Evolutionary conservation across 2,888 invertebrate species (phyloP).

Genomic region (Leptinotarsa tumamoca): DNA sequence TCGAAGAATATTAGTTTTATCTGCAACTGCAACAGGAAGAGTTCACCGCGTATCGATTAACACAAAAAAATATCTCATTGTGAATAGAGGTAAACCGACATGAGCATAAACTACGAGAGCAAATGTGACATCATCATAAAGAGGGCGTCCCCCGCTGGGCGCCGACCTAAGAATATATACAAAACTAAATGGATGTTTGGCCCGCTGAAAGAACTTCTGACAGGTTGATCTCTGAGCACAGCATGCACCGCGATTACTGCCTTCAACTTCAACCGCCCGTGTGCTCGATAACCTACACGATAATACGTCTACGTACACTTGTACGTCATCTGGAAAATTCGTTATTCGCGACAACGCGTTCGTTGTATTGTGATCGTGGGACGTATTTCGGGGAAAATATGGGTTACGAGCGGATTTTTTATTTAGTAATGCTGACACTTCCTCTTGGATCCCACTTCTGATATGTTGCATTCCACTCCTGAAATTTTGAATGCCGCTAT

Average conservation of each 20-base stretch:
- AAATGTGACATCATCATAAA: constrained; percentile 49
- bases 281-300: constrained; percentile 38
- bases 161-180: constrained; percentile 56
- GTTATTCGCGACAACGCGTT: constrained; percentile 21
- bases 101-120: constrained; percentile 27
- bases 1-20: constrained; percentile 12
- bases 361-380: neutral
- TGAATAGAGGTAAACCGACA: constrained; percentile 6
- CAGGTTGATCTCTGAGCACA: constrained; percentile 60
- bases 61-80: constrained; percentile 16
- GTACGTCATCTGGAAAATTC: constrained; percentile 21
- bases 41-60: constrained; percentile 2
- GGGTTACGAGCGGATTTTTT: neutral
- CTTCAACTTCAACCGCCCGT: constrained; percentile 52
- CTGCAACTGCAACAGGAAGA: neutral
- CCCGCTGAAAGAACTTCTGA: constrained; percentile 57
- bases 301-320: constrained; percentile 31
- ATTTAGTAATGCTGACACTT: too few relatives aligned
- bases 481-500: too few relatives aligned
- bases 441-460: too few relatives aligned
- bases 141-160: constrained; percentile 55
- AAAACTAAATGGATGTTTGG: constrained; percentile 61
- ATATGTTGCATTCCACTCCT: too few relatives aligned
- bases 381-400: constrained; percentile 7
- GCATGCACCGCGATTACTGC: constrained; percentile 56